phyloP scores from a whole-genome alignment of 2,888 invertebrate genomes.

The Melanostoma mellinum region DNA sequence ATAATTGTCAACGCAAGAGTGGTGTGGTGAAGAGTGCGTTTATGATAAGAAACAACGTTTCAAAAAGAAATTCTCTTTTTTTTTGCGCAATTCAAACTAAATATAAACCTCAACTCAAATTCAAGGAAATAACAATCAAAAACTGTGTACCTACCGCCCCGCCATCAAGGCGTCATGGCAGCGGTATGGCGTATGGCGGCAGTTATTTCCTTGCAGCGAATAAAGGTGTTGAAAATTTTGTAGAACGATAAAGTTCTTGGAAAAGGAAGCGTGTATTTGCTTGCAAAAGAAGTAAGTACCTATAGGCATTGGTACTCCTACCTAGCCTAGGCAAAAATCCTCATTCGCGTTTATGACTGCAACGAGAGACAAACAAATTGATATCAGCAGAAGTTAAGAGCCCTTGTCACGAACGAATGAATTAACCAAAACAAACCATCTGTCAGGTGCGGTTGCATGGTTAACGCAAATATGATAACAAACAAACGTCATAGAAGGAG shows the following conservation, averaged over 20 bases:
- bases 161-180: neutral
- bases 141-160: neutral
- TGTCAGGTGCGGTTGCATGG: no score
- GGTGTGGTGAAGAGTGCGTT: conserved; percentile 6
- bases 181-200: neutral
- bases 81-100: conserved; percentile 21
- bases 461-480: no score
- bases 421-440: no score
- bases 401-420: no score
- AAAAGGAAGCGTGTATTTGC: neutral
- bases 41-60: conserved; percentile 15
- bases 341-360: no score
- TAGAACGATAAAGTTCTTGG: neutral
- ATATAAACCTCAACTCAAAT: conserved; percentile 1
- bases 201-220: neutral
- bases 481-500: no score
- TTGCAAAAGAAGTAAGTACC: no score
- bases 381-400: no score
- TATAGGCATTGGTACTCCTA: no score
- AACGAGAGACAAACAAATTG: no score
- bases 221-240: neutral
- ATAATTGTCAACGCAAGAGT: conserved; percentile 27
- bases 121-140: conserved; percentile 17
- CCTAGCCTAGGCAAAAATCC: no score
- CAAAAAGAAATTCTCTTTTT: no score